phyloP scores from a whole-genome alignment of 2,888 invertebrate genomes.

The Andrena bicolor region DNA sequence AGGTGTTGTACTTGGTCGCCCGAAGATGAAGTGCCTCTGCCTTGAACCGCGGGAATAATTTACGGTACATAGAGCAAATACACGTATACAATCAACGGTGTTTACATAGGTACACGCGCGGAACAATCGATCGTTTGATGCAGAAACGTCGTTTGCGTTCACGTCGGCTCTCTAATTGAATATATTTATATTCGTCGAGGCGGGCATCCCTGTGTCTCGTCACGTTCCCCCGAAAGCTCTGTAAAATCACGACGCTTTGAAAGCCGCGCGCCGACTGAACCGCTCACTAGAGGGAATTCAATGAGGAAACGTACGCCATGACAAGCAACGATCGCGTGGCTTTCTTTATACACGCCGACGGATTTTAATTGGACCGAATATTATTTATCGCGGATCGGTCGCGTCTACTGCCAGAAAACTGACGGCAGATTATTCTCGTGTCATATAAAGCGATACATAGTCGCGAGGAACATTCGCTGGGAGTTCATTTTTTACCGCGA shows the following conservation, averaged over 20 bases:
- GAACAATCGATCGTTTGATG: constrained; percentile 33
- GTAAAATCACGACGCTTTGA: constrained; percentile 25
- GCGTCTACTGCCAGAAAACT: neutral
- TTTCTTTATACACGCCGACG: constrained; percentile 15
- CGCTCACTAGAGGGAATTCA: constrained; percentile 60
- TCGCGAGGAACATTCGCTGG: constrained; percentile 9
- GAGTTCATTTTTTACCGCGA: constrained; percentile 27
- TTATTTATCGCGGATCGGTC: neutral
- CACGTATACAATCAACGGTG: neutral
- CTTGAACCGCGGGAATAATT: constrained; percentile 49
- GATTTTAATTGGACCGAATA: constrained; percentile 44
- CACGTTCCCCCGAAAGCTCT: neutral
- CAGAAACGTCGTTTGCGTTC: neutral
- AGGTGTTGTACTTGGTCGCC: constrained; percentile 40
- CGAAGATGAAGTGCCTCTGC: constrained; percentile 19
- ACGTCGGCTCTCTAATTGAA: constrained; percentile 7
- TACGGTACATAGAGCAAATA: constrained; percentile 9
- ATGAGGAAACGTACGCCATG: constrained; percentile 40
- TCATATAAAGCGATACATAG: constrained; percentile 27
- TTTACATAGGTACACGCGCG: neutral
- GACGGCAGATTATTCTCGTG: constrained; percentile 2
- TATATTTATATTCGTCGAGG: constrained; percentile 34
- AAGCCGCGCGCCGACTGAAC: constrained; percentile 10
- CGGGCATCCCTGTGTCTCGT: neutral
- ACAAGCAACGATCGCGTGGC: constrained; percentile 17